phyloP scores from a whole-genome alignment of 2,113 vertebrate genomes.

The Phylloscopus trochiloides region DNA sequence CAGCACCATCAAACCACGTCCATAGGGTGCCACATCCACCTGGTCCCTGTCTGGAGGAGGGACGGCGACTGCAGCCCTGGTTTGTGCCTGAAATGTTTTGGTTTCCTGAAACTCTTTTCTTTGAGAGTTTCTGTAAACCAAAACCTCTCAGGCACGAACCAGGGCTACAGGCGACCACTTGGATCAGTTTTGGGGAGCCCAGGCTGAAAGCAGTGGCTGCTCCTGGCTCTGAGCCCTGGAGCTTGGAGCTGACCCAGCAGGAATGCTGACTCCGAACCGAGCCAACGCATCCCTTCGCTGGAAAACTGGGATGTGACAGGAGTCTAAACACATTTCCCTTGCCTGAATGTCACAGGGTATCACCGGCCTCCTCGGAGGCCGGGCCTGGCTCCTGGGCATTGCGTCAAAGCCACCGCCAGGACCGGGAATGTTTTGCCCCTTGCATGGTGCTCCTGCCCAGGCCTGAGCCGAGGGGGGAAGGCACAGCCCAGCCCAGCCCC shows the following conservation, averaged over 20 bases:
- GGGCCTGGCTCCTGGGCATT: not conserved
- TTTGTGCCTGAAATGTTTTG: too few relatives aligned
- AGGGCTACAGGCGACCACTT: not conserved
- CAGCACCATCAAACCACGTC: not conserved
- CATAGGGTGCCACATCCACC: not conserved
- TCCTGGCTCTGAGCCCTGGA: not conserved
- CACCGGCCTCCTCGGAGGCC: not conserved
- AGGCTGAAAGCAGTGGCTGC: not conserved
- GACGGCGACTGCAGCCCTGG: not conserved
- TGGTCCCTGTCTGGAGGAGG: not conserved
- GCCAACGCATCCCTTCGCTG: not conserved
- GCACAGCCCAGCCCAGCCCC: not conserved
- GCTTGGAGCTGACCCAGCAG: not conserved
- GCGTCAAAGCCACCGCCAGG: not conserved
- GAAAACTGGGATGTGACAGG: not conserved
- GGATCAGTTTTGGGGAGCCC: not conserved
- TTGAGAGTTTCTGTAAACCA: too few relatives aligned
- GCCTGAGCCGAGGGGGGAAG: rapidly evolving
- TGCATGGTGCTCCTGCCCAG: rapidly evolving
- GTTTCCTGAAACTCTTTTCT: too few relatives aligned
- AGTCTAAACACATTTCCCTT: not conserved
- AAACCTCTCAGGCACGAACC: too few relatives aligned
- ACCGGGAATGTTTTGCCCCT: not conserved
- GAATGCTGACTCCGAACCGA: not conserved
- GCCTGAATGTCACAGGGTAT: not conserved